Percentiles rank a stretch among this genome's conserved stretches.
phyloP scores from a whole-genome alignment of 1,140 invertebrate genomes.

The Trichonephila clavata region DNA sequence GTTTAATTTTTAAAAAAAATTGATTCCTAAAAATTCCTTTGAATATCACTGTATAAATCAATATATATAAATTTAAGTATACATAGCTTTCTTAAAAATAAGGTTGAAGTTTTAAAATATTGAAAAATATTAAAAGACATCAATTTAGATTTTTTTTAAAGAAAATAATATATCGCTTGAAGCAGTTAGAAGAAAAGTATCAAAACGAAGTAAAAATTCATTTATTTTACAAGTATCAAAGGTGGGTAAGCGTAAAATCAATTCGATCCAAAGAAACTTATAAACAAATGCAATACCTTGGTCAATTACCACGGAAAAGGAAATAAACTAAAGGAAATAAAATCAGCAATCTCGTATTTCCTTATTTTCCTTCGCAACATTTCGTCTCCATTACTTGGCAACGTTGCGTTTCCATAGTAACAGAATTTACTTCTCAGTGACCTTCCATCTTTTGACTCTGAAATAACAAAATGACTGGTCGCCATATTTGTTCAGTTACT shows the following conservation, averaged over 20 bases:
- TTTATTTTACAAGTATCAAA: not conserved
- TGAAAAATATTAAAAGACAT: too few relatives aligned
- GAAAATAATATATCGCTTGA: too few relatives aligned
- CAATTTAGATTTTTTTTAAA: too few relatives aligned
- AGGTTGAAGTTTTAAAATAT: too few relatives aligned
- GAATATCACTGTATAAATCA: too few relatives aligned
- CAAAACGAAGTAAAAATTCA: too few relatives aligned
- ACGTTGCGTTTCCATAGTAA: constrained; percentile 27
- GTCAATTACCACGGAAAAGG: constrained; percentile 38
- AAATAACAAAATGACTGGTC: not conserved
- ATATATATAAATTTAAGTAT: too few relatives aligned
- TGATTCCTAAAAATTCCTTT: too few relatives aligned
- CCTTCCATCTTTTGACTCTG: constrained; percentile 1
- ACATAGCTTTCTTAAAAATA: too few relatives aligned
- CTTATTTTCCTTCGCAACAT: constrained; percentile 38
- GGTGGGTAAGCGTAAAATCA: not conserved
- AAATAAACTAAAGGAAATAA: constrained; percentile 31
- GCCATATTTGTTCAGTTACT: not conserved
- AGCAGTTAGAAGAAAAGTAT: too few relatives aligned
- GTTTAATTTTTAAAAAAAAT: too few relatives aligned
- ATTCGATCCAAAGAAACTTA: not conserved
- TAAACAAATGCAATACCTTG: not conserved
- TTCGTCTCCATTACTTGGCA: constrained; percentile 32
- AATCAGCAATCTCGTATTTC: constrained; percentile 31
- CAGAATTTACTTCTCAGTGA: constrained; percentile 24